These are phyloP conservation scores for Erinaceus europaeus DNA, from an alignment of 2,113 vertebrate species.

Conservation along the genomic window DNA sequence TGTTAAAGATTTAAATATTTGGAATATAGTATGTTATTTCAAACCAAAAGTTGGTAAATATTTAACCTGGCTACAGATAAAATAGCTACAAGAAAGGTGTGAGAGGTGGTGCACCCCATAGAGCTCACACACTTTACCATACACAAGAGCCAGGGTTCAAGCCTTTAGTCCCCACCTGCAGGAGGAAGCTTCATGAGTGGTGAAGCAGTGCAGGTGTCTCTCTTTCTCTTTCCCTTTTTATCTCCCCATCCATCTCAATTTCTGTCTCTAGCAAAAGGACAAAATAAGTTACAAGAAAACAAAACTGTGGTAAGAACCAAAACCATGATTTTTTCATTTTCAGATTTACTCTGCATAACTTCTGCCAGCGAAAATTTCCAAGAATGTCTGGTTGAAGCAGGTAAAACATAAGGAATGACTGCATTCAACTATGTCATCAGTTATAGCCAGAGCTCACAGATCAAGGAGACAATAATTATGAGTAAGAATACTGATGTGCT, in stretches of 20 bases:
- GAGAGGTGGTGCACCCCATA: too few species aligned
- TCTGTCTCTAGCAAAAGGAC: too few species aligned
- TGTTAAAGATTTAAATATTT: not conserved
- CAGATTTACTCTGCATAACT: not conserved
- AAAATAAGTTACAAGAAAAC: not conserved
- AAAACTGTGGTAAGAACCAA: not conserved
- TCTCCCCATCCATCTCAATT: too few species aligned
- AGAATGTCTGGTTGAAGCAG: not conserved
- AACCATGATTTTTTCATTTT: not conserved
- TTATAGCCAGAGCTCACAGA: not conserved
- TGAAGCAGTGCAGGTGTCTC: too few species aligned
- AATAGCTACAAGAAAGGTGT: too few species aligned
- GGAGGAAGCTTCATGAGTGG: too few species aligned
- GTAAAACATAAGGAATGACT: not conserved
- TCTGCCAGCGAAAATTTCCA: not conserved
- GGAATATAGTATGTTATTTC: not conserved
- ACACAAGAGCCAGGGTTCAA: too few species aligned
- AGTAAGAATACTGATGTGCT: not conserved
- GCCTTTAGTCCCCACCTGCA: too few species aligned
- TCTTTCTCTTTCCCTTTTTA: too few species aligned
- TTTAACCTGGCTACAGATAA: not conserved
- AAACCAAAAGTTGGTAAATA: not conserved
- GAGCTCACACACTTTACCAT: too few species aligned
- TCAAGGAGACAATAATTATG: not conserved
- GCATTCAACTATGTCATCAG: too few species aligned